Conservation (phyloP, 2,888 invertebrate genomes). For the Ecdyonurus torrentis region DNA sequence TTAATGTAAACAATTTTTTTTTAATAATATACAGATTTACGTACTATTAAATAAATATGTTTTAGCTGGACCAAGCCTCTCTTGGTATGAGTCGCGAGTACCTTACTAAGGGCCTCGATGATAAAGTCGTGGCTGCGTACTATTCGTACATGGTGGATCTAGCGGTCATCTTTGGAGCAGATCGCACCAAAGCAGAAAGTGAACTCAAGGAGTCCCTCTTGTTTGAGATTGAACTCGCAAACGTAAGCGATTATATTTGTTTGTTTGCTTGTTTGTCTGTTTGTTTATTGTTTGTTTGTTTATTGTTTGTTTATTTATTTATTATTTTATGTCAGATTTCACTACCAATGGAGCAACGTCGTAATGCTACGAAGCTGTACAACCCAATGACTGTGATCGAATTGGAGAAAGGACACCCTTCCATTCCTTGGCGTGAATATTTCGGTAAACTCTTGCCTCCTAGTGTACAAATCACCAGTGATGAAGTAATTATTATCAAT, state of each 20-base stretch:
- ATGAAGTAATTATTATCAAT: slow-evolving; percentile 68
- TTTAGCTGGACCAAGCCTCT: slow-evolving; percentile 71
- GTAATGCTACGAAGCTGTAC: slow-evolving; percentile 81
- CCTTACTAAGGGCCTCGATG: slow-evolving; percentile 61
- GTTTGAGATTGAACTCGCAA: slow-evolving; percentile 81
- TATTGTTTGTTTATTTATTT: slow-evolving; percentile 1
- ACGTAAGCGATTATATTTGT: slow-evolving; percentile 40
- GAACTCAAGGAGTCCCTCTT: slow-evolving; percentile 65
- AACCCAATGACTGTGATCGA: slow-evolving; percentile 76
- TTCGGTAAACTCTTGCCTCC: slow-evolving; percentile 62
- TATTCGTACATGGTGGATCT: slow-evolving; percentile 78
- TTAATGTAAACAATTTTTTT: slow-evolving; percentile 11
- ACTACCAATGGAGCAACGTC: slow-evolving; percentile 71
- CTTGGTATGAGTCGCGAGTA: slow-evolving; percentile 74
- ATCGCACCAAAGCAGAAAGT: slow-evolving; percentile 41
- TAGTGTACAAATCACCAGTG: slow-evolving; percentile 37
- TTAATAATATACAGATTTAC: slow-evolving; percentile 1
- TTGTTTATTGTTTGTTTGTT: background rate
- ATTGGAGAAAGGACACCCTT: slow-evolving; percentile 55
- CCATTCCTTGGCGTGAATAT: slow-evolving; percentile 67
- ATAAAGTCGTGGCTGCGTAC: slow-evolving; percentile 73
- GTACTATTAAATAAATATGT: too few species aligned
- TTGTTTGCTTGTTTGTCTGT: background rate
- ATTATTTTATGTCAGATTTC: slow-evolving; percentile 43
- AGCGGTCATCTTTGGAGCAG: slow-evolving; percentile 69